Evolutionary conservation across 2,797 vertebrate species (phyloP), one percentile per base, ranked within the genome.

Genomic region (Semaprochilodus insignis): DNA sequence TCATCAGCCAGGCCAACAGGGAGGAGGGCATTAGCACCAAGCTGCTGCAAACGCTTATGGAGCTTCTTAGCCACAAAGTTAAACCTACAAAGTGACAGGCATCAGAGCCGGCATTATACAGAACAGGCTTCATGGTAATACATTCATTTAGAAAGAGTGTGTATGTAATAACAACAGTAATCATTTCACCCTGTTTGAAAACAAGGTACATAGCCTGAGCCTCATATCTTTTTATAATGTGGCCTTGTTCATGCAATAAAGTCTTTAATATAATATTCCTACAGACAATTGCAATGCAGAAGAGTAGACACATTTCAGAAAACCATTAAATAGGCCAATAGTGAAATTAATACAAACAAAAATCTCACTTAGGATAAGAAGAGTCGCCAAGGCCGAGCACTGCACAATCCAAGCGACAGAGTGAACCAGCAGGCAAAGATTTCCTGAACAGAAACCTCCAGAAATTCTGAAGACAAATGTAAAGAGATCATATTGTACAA

Each of bases 61-160:
- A 99, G 94, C 87, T 99, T 99, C 93, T 99, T 99, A 0, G 96
- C 98, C 69, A 99, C 88, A 27, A 98, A 99, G 85, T 99, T 99
- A 89, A 99, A 99, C 93, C 98, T 99, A 36, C 0, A 73, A 72
- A 75, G 6, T 7, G 51, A 3, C 5, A 70, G 15, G 55, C 34
- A 40, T 73, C 0, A 19, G 19, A 74, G 11, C 51, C 7, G 25
- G 1, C 11, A 2, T 73, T 31, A 51, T 14, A 21, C 40, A 40
- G 79, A 52, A 34, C 0, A 23, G 40, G 54, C 34, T 54, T 23
- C 40, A 65, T 34, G 15, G 21, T 17, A 21, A 23, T 79, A 25
- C 27, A 27, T 5, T 52, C 15, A 31, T 27, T 48, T 17, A 48
- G 6, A 10, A 40, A 6, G 2, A 40, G 10, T 57, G 7, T 31